Base-by-base conservation (phyloP, 2,888 invertebrate genomes). In the Brachylomia viminalis region DNA sequence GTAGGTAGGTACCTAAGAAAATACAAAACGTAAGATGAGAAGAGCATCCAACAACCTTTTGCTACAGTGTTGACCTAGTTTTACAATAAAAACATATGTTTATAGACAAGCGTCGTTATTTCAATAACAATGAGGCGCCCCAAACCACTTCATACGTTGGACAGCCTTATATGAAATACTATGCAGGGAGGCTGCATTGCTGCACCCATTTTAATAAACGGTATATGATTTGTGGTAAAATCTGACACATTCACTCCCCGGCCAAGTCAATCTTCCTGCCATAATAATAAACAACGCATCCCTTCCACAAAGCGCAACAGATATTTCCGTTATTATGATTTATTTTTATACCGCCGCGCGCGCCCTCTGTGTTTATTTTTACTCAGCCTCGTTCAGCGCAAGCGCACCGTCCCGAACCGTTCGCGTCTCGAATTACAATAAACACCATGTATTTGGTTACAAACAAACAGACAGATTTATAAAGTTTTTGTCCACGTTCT, bases 311-410 rank as follows among this genome's bases (percentile, higher is more conserved):
- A 82, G n/a, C 79, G 67, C 67, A 75, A 71, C 72, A 73, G 75
- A 77, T 76, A 76, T 78, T 83, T 85, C 85, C 75, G 85, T 81
- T 80, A 79, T 62, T 80, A 81, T 82, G 73, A 82, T 80, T 78
- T 87, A 88, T 87, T 88, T 88, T 81, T 84, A 86, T 77, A 61
- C 64, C 49, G 83, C 72, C 72, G 58, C 71, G 79, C 75, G 82
- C 86, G 84, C 87, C 83, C 85, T 86, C 88, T 86, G 20, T 88
- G 80, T 88, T 89, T 89, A 88, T 89, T 89, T 89, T 71, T 88
- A 89, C 81, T 79, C 77, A 30, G 62, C 79, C 49, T 62, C 73
- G 75, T 80, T 77, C 82, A 56, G 74, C 87, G 87, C 71, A 70
- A 79, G 75, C 88, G 84, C 81, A 80, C 68, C n/a, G n/a, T n/a